Percentiles rank a stretch among this genome's conserved stretches.
phyloP scores from a whole-genome alignment of 2,888 invertebrate species.

The Calliopum simillimum region DNA sequence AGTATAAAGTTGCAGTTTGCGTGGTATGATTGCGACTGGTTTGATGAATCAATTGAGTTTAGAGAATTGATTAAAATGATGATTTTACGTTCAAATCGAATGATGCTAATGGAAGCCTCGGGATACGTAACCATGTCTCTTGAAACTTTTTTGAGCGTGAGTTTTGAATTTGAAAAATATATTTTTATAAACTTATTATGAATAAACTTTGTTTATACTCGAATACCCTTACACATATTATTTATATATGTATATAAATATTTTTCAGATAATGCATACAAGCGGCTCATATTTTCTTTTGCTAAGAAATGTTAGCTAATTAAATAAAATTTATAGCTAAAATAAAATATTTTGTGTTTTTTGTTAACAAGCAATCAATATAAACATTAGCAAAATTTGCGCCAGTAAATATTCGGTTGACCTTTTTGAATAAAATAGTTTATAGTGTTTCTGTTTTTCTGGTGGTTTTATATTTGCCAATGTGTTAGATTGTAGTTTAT shows the following conservation, averaged over 20 bases:
- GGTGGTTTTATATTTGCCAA: too few species aligned
- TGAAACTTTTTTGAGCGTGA: constrained; percentile 55
- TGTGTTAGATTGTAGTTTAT: too few species aligned
- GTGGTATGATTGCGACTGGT: constrained; percentile 60
- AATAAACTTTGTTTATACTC: neutral
- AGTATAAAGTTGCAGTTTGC: constrained; percentile 52
- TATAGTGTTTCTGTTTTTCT: too few species aligned
- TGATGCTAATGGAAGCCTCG: constrained; percentile 52
- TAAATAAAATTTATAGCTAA: too few species aligned
- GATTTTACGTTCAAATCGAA: constrained; percentile 53
- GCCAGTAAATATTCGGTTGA: too few species aligned
- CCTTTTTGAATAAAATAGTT: too few species aligned
- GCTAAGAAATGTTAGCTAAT: constrained; percentile 48
- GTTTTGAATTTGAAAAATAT: neutral
- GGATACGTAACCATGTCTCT: constrained; percentile 58
- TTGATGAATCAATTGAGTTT: constrained; percentile 55
- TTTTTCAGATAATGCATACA: constrained; percentile 53
- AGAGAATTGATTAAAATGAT: constrained; percentile 55
- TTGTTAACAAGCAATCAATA: too few species aligned
- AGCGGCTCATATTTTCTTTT: constrained; percentile 59
- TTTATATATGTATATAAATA: constrained; percentile 19
- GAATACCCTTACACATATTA: neutral
- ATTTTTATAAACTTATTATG: neutral
- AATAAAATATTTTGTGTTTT: too few species aligned
- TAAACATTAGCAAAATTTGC: too few species aligned